Evolutionary conservation across 2,888 invertebrate species (phyloP).

Genomic region (Agrenia bidenticulata): DNA sequence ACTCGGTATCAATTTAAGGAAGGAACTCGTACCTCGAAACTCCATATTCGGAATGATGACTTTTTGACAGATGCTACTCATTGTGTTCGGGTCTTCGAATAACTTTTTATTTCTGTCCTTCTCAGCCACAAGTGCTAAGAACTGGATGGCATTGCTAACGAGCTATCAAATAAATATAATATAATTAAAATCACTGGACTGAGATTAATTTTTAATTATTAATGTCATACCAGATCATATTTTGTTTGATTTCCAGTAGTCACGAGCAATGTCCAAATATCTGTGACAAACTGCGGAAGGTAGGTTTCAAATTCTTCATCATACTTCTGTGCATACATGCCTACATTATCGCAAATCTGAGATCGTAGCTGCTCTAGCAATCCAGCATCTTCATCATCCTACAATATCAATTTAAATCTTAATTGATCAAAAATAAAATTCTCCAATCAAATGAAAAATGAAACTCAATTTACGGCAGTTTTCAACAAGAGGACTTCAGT

Average conservation of each 20-base stretch:
- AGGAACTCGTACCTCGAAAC: slow-evolving; percentile 86
- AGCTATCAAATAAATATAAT: slow-evolving; percentile 64
- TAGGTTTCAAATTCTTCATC: slow-evolving; percentile 94
- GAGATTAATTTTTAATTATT: background rate
- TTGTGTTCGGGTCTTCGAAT: slow-evolving; percentile 82
- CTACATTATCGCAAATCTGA: slow-evolving; percentile 93
- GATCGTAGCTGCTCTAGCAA: slow-evolving; percentile 87
- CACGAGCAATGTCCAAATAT: slow-evolving; percentile 87
- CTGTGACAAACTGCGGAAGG: slow-evolving; percentile 88
- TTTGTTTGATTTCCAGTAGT: slow-evolving; percentile 81
- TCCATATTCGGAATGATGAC: slow-evolving; percentile 99
- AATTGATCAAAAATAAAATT: slow-evolving; percentile 5
- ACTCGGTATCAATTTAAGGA: too few species aligned
- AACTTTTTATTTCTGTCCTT: slow-evolving; percentile 80
- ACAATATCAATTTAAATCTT: slow-evolving; percentile 10
- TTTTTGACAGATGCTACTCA: slow-evolving; percentile 92
- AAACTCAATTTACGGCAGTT: slow-evolving; percentile 65
- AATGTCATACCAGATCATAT: slow-evolving; percentile 77
- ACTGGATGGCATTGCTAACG: slow-evolving; percentile 93
- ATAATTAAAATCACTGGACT: slow-evolving; percentile 15
- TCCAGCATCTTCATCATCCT: slow-evolving; percentile 84
- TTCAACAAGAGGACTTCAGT: slow-evolving; percentile 74
- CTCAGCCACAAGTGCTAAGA: slow-evolving; percentile 91
- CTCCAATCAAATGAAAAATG: background rate
- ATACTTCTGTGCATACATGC: slow-evolving; percentile 94